phyloP scores from a whole-genome alignment of 2,113 vertebrate genomes.

The Ctenodactylus gundi region DNA sequence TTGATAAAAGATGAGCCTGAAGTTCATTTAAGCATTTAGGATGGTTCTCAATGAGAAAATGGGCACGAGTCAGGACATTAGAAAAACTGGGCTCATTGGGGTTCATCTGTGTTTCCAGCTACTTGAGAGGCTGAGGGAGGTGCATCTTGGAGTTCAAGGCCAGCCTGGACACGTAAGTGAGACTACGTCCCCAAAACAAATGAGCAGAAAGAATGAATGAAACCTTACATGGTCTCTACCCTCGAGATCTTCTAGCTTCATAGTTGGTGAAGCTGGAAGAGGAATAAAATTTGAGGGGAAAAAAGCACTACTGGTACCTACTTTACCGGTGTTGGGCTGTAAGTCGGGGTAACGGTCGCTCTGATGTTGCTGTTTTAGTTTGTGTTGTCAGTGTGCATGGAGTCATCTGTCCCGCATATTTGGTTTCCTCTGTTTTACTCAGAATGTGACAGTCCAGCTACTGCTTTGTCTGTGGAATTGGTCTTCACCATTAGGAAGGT shows the following conservation, averaged over 20 bases:
- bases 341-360: background rate
- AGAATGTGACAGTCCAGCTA: background rate
- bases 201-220: background rate
- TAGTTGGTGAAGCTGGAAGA: background rate
- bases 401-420: background rate
- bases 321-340: background rate
- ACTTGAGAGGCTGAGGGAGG: background rate
- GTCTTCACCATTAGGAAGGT: background rate
- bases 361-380: background rate
- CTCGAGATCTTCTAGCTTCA: background rate
- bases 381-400: background rate
- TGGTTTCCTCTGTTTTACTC: background rate
- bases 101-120: background rate
- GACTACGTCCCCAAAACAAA: background rate
- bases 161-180: background rate
- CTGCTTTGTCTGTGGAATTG: background rate
- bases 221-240: background rate
- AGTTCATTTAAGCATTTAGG: background rate
- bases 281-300: background rate
- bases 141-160: background rate
- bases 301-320: background rate
- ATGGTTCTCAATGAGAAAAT: background rate
- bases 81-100: background rate
- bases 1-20: conserved; percentile 6
- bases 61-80: background rate